Evolutionary conservation across 2,888 invertebrate genomes (phyloP).

Genomic region (Pharmacophagus antenor): DNA sequence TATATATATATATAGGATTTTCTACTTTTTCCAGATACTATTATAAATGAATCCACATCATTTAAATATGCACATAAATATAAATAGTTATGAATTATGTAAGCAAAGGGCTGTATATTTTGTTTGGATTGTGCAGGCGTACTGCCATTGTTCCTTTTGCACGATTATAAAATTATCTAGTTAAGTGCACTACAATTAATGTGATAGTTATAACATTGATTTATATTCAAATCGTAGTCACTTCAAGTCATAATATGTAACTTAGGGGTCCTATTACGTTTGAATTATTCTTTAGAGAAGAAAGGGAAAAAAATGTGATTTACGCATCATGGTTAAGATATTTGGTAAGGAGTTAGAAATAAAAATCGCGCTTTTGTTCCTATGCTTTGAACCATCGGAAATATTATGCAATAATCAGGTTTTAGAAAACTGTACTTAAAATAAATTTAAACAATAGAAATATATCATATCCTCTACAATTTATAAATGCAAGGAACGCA

Average conservation of each 20-base stretch:
- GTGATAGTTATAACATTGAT: constrained; percentile 72
- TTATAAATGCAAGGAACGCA: constrained; percentile 12
- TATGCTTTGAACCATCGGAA: constrained; percentile 63
- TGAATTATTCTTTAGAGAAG: constrained; percentile 54
- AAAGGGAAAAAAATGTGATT: constrained; percentile 66
- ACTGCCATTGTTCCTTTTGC: constrained; percentile 66
- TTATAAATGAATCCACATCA: constrained; percentile 23
- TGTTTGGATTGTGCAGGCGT: constrained; percentile 35
- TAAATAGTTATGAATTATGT: constrained; percentile 38
- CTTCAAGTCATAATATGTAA: constrained; percentile 80
- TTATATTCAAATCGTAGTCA: constrained; percentile 75
- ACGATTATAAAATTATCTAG: constrained; percentile 49
- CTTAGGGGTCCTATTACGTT: constrained; percentile 66
- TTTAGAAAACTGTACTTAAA: constrained; percentile 73
- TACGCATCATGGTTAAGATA: constrained; percentile 54
- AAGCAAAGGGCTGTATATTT: constrained; percentile 53
- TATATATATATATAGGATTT: constrained; percentile 34
- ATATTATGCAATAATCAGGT: constrained; percentile 61
- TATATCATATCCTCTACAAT: constrained; percentile 22
- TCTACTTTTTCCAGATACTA: constrained; percentile 30
- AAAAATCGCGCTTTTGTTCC: constrained; percentile 66
- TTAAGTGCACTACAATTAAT: constrained; percentile 56
- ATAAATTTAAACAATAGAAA: constrained; percentile 47
- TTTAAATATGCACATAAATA: constrained; percentile 26
- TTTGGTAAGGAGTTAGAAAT: constrained; percentile 54